These are phyloP conservation scores for Gadus chalcogrammus DNA, from an alignment of 2,113 vertebrate species.

Conservation along the genomic window DNA sequence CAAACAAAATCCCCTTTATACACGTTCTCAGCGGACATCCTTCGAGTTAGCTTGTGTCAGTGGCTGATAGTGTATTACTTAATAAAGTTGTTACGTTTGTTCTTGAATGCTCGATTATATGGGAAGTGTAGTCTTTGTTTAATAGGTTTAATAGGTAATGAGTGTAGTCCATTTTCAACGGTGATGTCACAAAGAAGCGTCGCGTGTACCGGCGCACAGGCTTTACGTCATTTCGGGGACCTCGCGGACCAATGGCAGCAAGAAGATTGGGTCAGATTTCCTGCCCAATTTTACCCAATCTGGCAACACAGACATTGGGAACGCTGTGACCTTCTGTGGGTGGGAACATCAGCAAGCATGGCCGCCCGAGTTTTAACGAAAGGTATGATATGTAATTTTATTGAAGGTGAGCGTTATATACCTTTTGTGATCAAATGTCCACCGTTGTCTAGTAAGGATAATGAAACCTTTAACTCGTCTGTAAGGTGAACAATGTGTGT, in stretches of 20 bases:
- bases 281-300: no score
- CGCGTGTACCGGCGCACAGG: no score
- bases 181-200: no score
- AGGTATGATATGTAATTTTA: constrained; percentile 48
- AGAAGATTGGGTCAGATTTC: no score
- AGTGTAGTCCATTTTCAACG: neutral
- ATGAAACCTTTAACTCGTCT: neutral
- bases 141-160: no score
- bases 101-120: neutral
- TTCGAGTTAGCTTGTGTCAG: neutral
- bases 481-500: neutral
- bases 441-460: neutral
- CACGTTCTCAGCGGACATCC: neutral
- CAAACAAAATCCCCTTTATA: neutral
- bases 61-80: neutral
- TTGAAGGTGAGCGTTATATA: neutral
- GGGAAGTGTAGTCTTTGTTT: constrained; percentile 25
- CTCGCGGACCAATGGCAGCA: constrained; percentile 24
- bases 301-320: neutral
- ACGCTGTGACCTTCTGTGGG: constrained; percentile 47
- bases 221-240: constrained; percentile 20
- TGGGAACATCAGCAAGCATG: constrained; percentile 56
- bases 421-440: neutral
- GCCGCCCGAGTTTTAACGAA: constrained; percentile 52
- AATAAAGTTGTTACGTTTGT: constrained; percentile 43